phyloP scores from a whole-genome alignment of 2,888 invertebrate species.

The Agrotis exclamationis region DNA sequence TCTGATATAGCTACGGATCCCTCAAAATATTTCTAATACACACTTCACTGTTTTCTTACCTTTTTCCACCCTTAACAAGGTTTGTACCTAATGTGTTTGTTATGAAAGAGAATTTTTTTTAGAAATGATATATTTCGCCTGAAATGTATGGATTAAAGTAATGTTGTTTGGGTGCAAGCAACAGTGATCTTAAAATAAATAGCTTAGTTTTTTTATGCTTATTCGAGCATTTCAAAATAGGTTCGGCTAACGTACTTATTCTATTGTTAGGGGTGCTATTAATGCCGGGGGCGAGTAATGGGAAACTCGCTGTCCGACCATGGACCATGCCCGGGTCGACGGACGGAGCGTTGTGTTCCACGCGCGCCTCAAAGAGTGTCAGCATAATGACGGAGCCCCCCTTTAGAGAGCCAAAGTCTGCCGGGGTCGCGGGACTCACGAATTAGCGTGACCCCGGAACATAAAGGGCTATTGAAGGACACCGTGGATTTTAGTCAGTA shows the following conservation, averaged over 20 bases:
- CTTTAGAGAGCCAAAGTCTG: too few species aligned
- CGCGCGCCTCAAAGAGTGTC: too few species aligned
- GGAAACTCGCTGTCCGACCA: too few species aligned
- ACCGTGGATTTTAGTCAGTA: too few species aligned
- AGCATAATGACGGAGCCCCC: too few species aligned
- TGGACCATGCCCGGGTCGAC: too few species aligned
- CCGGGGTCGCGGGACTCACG: too few species aligned
- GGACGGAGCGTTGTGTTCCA: too few species aligned
- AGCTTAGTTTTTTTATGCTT: slow-evolving; percentile 30
- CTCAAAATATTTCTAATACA: background rate
- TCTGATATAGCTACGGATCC: slow-evolving; percentile 8
- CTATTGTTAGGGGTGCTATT: background rate
- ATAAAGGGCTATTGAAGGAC: too few species aligned
- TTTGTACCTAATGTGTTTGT: slow-evolving; percentile 80
- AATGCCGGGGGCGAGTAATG: too few species aligned
- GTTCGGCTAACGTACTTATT: slow-evolving; percentile 18
- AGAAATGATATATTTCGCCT: slow-evolving; percentile 50
- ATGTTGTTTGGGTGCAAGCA: slow-evolving; percentile 47
- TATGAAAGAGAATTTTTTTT: slow-evolving; percentile 71
- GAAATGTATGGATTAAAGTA: slow-evolving; percentile 50
- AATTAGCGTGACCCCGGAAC: too few species aligned
- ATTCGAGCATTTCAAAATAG: slow-evolving; percentile 16
- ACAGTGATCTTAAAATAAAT: slow-evolving; percentile 47
- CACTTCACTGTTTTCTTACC: slow-evolving; percentile 61
- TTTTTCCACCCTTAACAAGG: slow-evolving; percentile 75